A percentile compares a stretch with the other conserved stretches of the same genome.
Conservation (phyloP, 2,888 invertebrate species). For the Muschampia plurimacula region DNA sequence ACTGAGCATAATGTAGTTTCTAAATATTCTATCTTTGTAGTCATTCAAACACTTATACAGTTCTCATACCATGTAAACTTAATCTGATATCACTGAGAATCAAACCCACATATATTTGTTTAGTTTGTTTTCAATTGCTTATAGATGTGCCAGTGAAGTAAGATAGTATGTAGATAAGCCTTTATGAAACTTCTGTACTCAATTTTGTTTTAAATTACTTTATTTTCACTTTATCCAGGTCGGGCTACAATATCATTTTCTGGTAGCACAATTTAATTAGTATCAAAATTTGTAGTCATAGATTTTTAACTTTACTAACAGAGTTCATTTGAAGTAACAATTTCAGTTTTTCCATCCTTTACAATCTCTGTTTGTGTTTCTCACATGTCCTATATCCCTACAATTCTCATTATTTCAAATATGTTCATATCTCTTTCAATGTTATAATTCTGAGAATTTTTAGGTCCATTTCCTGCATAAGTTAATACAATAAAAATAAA, state of each 20-base stretch:
- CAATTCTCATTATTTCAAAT: constrained; percentile 38
- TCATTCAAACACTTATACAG: constrained; percentile 21
- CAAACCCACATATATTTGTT: constrained; percentile 12
- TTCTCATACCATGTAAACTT: constrained; percentile 17
- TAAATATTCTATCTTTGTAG: constrained; percentile 16
- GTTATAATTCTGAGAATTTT: constrained; percentile 17
- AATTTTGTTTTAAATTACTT: constrained; percentile 14
- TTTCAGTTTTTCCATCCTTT: constrained; percentile 26
- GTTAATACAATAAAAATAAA: constrained; percentile 22
- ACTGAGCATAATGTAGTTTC: constrained; percentile 28
- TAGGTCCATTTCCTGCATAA: constrained; percentile 9
- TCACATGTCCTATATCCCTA: constrained; percentile 39
- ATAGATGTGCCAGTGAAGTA: constrained; percentile 19
- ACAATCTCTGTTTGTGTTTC: constrained; percentile 21
- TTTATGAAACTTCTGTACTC: constrained; percentile 6
- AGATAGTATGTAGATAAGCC: not conserved
- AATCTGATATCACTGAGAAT: constrained; percentile 27
- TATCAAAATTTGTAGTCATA: constrained; percentile 14
- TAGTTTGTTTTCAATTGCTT: constrained; percentile 19
- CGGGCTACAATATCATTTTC: constrained; percentile 13
- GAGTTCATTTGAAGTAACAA: constrained; percentile 8
- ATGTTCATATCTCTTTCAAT: constrained; percentile 33
- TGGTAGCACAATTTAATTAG: not conserved
- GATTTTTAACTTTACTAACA: constrained; percentile 4
- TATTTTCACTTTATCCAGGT: constrained; percentile 13